phyloP scores from a whole-genome alignment of 2,888 invertebrate species.

The Tenthredo livida region DNA sequence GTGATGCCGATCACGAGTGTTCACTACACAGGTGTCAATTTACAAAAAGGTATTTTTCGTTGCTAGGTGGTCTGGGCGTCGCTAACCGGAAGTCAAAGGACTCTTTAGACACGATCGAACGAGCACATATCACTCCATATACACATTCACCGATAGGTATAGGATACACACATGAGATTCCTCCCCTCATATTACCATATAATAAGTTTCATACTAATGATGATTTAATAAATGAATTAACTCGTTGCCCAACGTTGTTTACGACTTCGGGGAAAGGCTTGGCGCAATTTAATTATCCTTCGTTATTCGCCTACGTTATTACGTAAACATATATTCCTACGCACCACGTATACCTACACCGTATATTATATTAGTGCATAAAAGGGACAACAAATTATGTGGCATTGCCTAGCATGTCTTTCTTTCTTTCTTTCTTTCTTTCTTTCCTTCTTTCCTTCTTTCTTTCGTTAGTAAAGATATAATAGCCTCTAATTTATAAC shows the following conservation, averaged over 20 bases:
- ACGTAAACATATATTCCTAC: slow-evolving; percentile 3
- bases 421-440: background rate
- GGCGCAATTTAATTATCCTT: slow-evolving; percentile 11
- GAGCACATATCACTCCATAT: background rate
- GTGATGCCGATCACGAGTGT: slow-evolving; percentile 18
- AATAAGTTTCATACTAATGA: background rate
- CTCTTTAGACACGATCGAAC: slow-evolving; percentile 44
- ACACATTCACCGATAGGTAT: background rate
- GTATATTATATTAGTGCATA: background rate
- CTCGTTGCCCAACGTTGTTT: background rate
- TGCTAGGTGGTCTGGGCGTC: slow-evolving; percentile 48
- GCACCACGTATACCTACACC: background rate
- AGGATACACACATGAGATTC: background rate
- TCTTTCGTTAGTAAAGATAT: slow-evolving; percentile 18
- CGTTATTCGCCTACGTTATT: slow-evolving; percentile 15
- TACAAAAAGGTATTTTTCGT: slow-evolving; percentile 40
- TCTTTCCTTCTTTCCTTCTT: background rate
- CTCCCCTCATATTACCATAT: background rate
- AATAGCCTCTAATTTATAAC: slow-evolving; percentile 20
- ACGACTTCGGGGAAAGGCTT: slow-evolving; percentile 10
- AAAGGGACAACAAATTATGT: slow-evolving; percentile 9
- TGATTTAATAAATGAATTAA: slow-evolving; percentile 1
- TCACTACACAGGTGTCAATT: slow-evolving; percentile 42
- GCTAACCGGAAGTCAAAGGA: slow-evolving; percentile 42
- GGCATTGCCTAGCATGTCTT: too few species aligned